Conservation (phyloP, 2,888 invertebrate genomes). For the Heliconius aoede region DNA sequence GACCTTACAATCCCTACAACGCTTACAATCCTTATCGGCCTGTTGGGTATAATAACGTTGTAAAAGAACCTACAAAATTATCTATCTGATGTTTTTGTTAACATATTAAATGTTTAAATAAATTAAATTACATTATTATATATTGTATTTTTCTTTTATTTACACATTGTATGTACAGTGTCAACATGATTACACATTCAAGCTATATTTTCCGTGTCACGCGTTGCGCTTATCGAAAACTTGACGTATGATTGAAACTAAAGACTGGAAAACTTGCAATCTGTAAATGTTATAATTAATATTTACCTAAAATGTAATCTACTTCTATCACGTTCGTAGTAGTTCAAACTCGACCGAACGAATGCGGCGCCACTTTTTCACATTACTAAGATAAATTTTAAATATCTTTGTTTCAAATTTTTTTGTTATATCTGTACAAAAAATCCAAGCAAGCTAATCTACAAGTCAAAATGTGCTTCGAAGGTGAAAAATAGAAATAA, state of each 20-base stretch:
- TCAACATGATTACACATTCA: neutral
- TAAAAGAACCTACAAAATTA: slow-evolving; percentile 50
- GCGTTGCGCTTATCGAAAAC: too few relatives aligned
- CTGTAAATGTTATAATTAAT: neutral
- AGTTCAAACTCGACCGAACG: neutral
- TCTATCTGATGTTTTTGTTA: neutral
- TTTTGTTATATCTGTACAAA: slow-evolving; percentile 2
- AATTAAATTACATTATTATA: neutral
- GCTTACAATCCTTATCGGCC: slow-evolving; percentile 46
- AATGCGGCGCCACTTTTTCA: neutral
- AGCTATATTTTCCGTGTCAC: too few relatives aligned
- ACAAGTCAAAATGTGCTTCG: slow-evolving; percentile 10
- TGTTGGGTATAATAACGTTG: slow-evolving; percentile 48
- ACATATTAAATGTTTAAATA: neutral
- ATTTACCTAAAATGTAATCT: neutral
- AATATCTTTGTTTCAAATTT: neutral
- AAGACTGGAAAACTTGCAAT: neutral
- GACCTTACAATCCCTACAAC: slow-evolving; percentile 49
- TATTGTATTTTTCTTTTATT: neutral
- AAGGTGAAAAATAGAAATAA: slow-evolving; percentile 1
- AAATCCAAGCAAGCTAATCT: neutral
- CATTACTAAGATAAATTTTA: neutral
- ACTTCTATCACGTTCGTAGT: neutral
- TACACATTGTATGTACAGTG: neutral
- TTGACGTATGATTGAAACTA: neutral